These are phyloP conservation scores for Pterois miles DNA, from an alignment of 2,797 vertebrate genomes.

Conservation along the genomic window DNA sequence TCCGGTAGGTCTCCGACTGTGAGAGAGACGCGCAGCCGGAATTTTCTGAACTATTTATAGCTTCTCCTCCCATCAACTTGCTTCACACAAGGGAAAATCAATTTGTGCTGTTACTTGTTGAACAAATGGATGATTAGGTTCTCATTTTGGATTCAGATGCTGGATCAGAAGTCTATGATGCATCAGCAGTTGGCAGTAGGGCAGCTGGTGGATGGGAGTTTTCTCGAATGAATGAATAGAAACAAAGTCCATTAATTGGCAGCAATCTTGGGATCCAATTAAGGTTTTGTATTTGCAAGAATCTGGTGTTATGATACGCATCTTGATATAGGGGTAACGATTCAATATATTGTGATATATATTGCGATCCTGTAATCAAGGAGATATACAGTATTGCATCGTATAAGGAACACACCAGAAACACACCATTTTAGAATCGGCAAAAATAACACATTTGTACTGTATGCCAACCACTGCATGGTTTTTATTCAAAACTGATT, in stretches of 20 bases:
- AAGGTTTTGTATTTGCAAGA: too few relatives aligned
- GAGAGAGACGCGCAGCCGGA: conserved; percentile 38
- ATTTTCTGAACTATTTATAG: conserved; percentile 59
- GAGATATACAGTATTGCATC: too few relatives aligned
- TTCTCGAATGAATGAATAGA: conserved; percentile 4
- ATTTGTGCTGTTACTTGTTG: conserved; percentile 32
- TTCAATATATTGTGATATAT: too few relatives aligned
- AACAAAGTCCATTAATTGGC: background rate
- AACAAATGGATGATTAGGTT: conserved; percentile 24
- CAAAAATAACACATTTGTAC: too few relatives aligned
- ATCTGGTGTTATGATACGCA: too few relatives aligned
- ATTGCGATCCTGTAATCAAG: too few relatives aligned
- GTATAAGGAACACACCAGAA: too few relatives aligned
- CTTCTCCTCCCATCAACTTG: conserved; percentile 30
- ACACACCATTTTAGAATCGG: too few relatives aligned
- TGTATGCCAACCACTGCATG: too few relatives aligned
- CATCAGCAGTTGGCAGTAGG: background rate
- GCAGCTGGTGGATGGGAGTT: background rate
- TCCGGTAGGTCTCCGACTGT: conserved; percentile 31
- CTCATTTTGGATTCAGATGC: conserved; percentile 3
- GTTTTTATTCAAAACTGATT: too few relatives aligned
- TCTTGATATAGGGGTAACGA: too few relatives aligned
- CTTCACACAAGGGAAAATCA: conserved; percentile 23
- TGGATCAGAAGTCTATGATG: background rate
- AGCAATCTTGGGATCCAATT: background rate